Base-by-base conservation (phyloP, 2,888 invertebrate genomes). In the Drosophila sordidula region DNA sequence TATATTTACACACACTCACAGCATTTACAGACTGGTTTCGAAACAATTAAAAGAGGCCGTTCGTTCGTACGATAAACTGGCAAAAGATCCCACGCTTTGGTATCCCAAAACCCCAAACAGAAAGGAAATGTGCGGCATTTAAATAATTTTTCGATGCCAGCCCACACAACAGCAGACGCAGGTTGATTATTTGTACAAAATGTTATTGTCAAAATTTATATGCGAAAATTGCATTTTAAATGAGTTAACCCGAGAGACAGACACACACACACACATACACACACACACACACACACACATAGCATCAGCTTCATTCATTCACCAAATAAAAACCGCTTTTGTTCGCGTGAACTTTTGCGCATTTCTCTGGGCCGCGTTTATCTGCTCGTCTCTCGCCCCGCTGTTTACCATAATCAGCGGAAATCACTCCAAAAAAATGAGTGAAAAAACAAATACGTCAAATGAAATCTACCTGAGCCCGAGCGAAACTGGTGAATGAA, bases 151-250 rank as follows among this genome's bases (percentile, higher is more conserved):
- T 75, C 62, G 77, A 67, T 75, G 77, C 52, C 82, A 73, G 58
- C 86, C 78, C 73, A 84, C 87, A 83, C 76, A 67, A 32, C 49
- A 41, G 12, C 41, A 25, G 47, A 54, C 64, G 70, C 75, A 70
- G 50, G 54, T 61, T 65, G 72, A 77, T 78, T 65, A 82, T 87
- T 85, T 87, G 82, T 82, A 61, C 16, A 66, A 85, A 69, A 69
- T 69, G 77, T 83, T 82, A 56, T 81, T 72, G 65, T 67, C 41
- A 59, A 58, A 83, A 85, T 84, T 85, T 87, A 84, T 84, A 85
- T 84, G 83, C 86, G 83, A 84, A 87, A 84, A 87, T 58, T 84
- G 83, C 83, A 82, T 82, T 82, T 66, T 52, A 64, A 82, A 85
- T 82, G 68, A 77, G 79, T 26, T 26, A 42, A 29, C 42, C 22